A percentile compares a stretch with the other conserved stretches of the same genome.
These are phyloP conservation scores for Diarsia dahlii DNA, from an alignment of 2,888 invertebrate species.

Conservation along the genomic window DNA sequence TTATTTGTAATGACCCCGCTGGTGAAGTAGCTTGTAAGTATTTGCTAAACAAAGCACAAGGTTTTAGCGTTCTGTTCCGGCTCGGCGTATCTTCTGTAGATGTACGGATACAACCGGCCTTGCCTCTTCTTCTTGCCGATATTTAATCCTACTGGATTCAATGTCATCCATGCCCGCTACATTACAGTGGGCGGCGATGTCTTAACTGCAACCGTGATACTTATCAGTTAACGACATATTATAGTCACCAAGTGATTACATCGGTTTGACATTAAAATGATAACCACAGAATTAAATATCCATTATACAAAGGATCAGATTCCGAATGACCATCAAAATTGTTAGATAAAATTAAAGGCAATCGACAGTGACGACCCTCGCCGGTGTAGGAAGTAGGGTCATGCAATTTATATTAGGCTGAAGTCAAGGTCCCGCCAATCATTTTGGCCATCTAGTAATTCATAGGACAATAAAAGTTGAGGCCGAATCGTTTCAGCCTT, in stretches of 20 bases:
- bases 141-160: conserved; percentile 59
- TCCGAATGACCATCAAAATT: conserved; percentile 71
- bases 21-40: conserved; percentile 57
- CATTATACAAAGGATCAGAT: conserved; percentile 53
- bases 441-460: conserved; percentile 86
- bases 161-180: conserved; percentile 23
- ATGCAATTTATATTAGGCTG: conserved; percentile 87
- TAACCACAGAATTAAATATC: conserved; percentile 51
- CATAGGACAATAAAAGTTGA: conserved; percentile 86
- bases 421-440: conserved; percentile 89
- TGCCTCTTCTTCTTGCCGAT: conserved; percentile 55
- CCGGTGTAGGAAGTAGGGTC: conserved; percentile 87
- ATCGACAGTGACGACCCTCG: conserved; percentile 84
- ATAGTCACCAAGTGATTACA: conserved; percentile 15
- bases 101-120: conserved; percentile 53
- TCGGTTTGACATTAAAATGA: conserved; percentile 35
- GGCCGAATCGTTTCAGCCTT: conserved; percentile 77
- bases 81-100: conserved; percentile 57
- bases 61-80: conserved; percentile 67
- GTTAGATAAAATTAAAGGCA: conserved; percentile 79
- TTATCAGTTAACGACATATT: conserved; percentile 7
- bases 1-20: conserved; percentile 62
- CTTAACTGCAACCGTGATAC: neutral
- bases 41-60: conserved; percentile 69
- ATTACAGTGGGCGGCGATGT: conserved; percentile 5